Evolutionary conservation across 2,113 vertebrate species (phyloP).

Genomic region (Falco punctatus): DNA sequence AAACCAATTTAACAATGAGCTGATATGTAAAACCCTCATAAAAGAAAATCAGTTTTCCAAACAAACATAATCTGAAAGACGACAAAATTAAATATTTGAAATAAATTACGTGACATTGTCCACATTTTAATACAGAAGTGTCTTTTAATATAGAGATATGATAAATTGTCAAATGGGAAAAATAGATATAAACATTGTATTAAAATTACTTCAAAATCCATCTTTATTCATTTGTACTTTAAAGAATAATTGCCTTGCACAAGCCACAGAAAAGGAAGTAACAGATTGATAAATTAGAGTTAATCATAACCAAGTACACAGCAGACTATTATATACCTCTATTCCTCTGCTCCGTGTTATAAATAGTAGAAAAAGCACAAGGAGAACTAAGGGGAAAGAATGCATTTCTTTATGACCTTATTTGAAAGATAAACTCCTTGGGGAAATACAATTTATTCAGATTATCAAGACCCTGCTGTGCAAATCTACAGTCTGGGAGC

Average conservation of each 20-base stretch:
- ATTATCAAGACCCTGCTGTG: slow-evolving; percentile 88
- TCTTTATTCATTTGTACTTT: slow-evolving; percentile 29
- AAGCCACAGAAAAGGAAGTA: slow-evolving; percentile 56
- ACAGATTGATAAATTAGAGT: slow-evolving; percentile 69
- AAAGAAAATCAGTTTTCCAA: not conserved
- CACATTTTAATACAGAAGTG: not conserved
- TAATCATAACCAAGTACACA: slow-evolving; percentile 66
- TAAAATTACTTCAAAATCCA: slow-evolving; percentile 53
- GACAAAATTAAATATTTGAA: slow-evolving; percentile 15
- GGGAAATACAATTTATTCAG: slow-evolving; percentile 89
- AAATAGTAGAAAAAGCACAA: slow-evolving; percentile 74
- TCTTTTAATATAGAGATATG: not conserved
- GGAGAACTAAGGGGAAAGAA: slow-evolving; percentile 77
- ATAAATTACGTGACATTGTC: not conserved
- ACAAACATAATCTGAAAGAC: not conserved
- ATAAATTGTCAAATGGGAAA: slow-evolving; percentile 21
- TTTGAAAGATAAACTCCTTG: slow-evolving; percentile 87
- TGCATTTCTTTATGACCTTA: slow-evolving; percentile 84
- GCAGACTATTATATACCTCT: slow-evolving; percentile 52
- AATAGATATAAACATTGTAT: slow-evolving; percentile 35
- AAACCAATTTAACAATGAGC: slow-evolving; percentile 25
- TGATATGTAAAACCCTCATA: not conserved
- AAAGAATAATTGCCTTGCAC: slow-evolving; percentile 58
- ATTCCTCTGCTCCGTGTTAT: slow-evolving; percentile 55
- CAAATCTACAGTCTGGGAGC: slow-evolving; percentile 88